phyloP scores from a whole-genome alignment of 1,140 invertebrate genomes.

The Microplitis mediator region DNA sequence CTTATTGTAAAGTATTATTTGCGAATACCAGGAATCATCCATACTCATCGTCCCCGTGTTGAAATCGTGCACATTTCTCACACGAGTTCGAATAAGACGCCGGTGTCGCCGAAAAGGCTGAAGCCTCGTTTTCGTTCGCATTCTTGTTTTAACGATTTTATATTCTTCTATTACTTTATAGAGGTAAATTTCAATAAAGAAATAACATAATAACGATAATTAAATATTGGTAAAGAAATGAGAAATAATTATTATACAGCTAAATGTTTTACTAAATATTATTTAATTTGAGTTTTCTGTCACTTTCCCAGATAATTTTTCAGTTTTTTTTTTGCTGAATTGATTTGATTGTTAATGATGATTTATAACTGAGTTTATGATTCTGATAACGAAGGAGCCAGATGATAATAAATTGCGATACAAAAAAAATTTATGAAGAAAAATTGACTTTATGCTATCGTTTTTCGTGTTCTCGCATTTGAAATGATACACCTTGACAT shows the following conservation, averaged over 20 bases:
- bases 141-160: not conserved
- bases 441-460: not conserved
- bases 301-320: not conserved
- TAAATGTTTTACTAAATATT: too few relatives aligned
- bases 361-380: not conserved
- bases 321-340: conserved; percentile 4
- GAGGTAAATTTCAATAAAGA: not conserved
- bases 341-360: not conserved
- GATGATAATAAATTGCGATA: not conserved
- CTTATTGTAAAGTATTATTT: not conserved
- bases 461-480: not conserved
- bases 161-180: not conserved
- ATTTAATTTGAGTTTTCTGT: not conserved
- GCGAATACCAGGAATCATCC: not conserved
- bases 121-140: conserved; percentile 10
- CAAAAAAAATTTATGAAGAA: not conserved
- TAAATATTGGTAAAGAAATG: too few relatives aligned
- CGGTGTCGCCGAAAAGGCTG: conserved; percentile 22
- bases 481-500: not conserved
- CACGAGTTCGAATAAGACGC: conserved; percentile 9
- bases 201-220: not conserved
- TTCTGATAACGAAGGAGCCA: not conserved
- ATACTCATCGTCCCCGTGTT: conserved; percentile 1
- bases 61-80: conserved; percentile 17
- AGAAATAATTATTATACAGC: too few relatives aligned